Percentiles rank a stretch among this genome's conserved stretches.
Evolutionary conservation across 2,113 vertebrate species (phyloP).

Genomic region (Myotis brandtii): DNA sequence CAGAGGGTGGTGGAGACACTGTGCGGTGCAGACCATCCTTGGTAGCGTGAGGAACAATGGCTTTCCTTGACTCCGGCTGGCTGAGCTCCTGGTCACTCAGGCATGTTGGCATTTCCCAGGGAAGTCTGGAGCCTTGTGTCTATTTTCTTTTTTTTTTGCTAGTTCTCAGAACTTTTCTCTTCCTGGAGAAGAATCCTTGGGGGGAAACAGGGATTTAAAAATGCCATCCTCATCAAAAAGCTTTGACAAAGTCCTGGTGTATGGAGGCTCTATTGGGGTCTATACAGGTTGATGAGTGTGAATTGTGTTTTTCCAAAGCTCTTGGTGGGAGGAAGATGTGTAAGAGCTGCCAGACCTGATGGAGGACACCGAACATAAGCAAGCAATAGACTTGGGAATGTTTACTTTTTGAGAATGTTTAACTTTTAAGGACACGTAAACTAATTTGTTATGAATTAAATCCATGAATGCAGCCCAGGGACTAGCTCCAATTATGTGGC

Average conservation of each 20-base stretch:
- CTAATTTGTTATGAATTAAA: constrained; percentile 22
- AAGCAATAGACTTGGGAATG: neutral
- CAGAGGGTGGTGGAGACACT: constrained; percentile 57
- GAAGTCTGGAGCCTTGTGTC: constrained; percentile 66
- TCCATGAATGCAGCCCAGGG: neutral
- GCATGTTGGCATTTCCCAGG: constrained; percentile 78
- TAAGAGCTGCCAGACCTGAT: neutral
- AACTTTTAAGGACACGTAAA: neutral
- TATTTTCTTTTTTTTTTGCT: constrained; percentile 72
- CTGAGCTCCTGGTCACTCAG: constrained; percentile 67
- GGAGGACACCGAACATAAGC: neutral
- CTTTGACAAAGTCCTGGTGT: neutral
- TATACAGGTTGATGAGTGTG: neutral
- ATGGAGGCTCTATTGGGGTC: neutral
- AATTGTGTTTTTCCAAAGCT: neutral
- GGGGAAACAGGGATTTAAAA: constrained; percentile 49
- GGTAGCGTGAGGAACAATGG: constrained; percentile 59
- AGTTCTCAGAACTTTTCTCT: constrained; percentile 75
- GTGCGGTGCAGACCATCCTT: neutral
- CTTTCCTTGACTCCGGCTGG: constrained; percentile 64
- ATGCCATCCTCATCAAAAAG: constrained; percentile 30
- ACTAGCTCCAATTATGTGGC: neutral
- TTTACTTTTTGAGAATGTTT: constrained; percentile 34
- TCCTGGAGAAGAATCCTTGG: constrained; percentile 71
- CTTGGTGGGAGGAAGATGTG: neutral